Base-by-base conservation (phyloP, 2,888 invertebrate species). In the Acronicta leporina region DNA sequence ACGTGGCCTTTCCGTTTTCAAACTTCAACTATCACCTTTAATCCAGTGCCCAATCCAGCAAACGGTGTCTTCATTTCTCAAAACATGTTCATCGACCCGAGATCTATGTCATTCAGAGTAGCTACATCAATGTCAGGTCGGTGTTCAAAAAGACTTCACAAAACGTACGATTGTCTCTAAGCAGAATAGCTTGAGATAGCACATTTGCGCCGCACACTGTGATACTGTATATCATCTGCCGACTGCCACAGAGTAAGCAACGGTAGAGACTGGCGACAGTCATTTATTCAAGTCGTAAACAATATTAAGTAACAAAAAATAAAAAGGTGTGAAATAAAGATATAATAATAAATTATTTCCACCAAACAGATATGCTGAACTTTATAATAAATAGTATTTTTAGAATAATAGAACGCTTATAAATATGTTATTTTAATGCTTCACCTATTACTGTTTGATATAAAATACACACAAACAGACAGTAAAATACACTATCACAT, bases 211-310 rank as follows among this genome's bases (percentile, higher is more conserved):
- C 81, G 80, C 81, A 81, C 83, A 73, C 75, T 75, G 79, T 85
- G 88, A 88, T 90, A 87, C 86, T 82, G 82, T 87, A 85, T 87
- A 89, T 91, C 89, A 90, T 89, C 87, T 86, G 82, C 77, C 74
- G 54, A 52, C 49, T 33, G 15, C 51, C 72, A 79, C 69, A 88
- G 88, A 85, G 44, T 49, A 10, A 46, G 20, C 7, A 14, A 11
- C 2, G 13, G 27, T 42, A 27, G 13, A 33, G 8, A 45, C 20
- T 3, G 20, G 20, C 20, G 20, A 4, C 20, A 4, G 20, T 20
- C 4, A 20, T 20, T 20, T 20, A 3, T 20, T 20, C 20, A 20
- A 20, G 20, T 20, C 20, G 20, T 4, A 20, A 20, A 20, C 20
- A 20, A 20, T 20, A 4, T 20, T 20, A 2, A 20, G 4, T 20